phyloP scores from a whole-genome alignment of 1,140 invertebrate genomes.

The Megathymus violae region DNA sequence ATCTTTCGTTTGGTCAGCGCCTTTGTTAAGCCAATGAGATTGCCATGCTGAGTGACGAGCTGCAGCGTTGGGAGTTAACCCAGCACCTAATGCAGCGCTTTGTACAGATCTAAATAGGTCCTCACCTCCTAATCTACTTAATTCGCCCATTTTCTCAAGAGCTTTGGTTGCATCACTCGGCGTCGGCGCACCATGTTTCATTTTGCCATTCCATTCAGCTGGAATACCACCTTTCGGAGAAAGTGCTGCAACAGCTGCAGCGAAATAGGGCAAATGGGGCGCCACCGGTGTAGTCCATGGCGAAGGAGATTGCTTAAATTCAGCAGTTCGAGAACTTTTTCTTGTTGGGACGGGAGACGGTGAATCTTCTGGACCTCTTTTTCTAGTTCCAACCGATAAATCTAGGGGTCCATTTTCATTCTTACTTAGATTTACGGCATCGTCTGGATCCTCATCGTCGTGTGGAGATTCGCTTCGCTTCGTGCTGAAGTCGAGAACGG shows the following conservation, averaged over 20 bases:
- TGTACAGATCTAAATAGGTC: conserved; percentile 88
- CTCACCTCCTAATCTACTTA: conserved; percentile 92
- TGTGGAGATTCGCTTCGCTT: conserved; percentile 83
- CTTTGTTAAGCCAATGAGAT: conserved; percentile 97
- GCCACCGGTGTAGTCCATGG: conserved; percentile 91
- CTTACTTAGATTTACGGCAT: conserved; percentile 88
- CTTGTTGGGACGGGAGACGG: conserved; percentile 85
- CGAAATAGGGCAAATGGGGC: conserved; percentile 91
- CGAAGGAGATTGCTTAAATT: conserved; percentile 87
- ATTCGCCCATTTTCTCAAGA: conserved; percentile 95
- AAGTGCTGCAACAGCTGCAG: conserved; percentile 90
- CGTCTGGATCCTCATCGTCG: conserved; percentile 85
- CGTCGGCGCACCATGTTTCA: conserved; percentile 87
- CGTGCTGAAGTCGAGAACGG: conserved; percentile 91
- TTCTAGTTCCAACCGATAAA: conserved; percentile 89
- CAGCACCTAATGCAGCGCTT: conserved; percentile 77
- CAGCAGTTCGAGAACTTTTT: conserved; percentile 87
- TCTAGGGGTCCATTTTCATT: conserved; percentile 91
- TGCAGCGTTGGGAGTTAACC: conserved; percentile 79
- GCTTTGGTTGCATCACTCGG: conserved; percentile 93
- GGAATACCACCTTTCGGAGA: conserved; percentile 88
- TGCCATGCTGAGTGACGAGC: conserved; percentile 95
- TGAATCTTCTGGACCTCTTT: conserved; percentile 87
- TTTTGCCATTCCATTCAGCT: conserved; percentile 91
- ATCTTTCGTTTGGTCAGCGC: conserved; percentile 96